These are phyloP conservation scores for Clarias magur DNA, from an alignment of 2,113 vertebrate genomes.

Conservation along the genomic window DNA sequence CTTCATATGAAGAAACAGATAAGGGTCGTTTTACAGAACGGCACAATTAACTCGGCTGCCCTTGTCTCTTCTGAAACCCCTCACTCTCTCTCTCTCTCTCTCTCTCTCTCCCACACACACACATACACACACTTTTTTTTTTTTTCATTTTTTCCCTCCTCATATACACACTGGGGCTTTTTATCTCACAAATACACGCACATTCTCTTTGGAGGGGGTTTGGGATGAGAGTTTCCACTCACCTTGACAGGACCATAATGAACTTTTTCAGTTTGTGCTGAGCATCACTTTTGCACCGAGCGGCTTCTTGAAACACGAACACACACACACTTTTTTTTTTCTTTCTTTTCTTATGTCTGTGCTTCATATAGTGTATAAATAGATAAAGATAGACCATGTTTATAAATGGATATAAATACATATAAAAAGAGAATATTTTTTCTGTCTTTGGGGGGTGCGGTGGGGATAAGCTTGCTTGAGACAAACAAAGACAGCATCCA, in stretches of 20 bases:
- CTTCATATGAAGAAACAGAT: conserved; percentile 63
- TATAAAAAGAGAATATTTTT: not conserved
- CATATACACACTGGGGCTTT: conserved; percentile 56
- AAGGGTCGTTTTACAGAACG: conserved; percentile 68
- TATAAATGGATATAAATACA: not conserved
- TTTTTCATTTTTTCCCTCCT: conserved; percentile 15
- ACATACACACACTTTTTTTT: not conserved
- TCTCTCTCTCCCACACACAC: conserved; percentile 9
- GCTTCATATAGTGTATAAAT: not conserved
- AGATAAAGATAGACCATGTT: not conserved
- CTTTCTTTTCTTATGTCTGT: not conserved
- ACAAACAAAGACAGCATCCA: not conserved
- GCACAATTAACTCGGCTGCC: conserved; percentile 67
- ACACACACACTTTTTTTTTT: not conserved
- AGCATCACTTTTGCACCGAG: conserved; percentile 44
- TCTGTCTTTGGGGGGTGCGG: too few species aligned
- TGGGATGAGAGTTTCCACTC: conserved; percentile 9
- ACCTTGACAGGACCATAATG: conserved; percentile 31
- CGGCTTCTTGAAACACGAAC: not conserved
- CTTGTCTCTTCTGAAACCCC: conserved; percentile 56
- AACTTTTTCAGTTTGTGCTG: conserved; percentile 56
- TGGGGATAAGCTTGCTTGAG: not conserved
- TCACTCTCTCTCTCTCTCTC: not conserved
- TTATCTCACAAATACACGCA: conserved; percentile 47
- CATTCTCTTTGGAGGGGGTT: not conserved